Percentiles rank a stretch among this genome's conserved stretches.
Conservation (phyloP, 2,113 vertebrate species). For the Lota lota region DNA sequence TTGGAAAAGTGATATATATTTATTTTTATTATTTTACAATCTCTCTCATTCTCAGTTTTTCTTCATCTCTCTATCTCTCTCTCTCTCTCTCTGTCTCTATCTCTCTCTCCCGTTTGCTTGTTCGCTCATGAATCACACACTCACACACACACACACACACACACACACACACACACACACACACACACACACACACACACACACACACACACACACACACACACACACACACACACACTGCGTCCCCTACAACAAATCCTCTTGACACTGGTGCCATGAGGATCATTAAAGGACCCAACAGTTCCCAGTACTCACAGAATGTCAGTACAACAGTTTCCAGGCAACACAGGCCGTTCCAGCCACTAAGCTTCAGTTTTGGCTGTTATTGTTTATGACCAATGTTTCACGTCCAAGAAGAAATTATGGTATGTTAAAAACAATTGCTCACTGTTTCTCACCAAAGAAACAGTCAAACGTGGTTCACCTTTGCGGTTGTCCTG, state of each 20-base stretch:
- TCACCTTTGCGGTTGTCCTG: background rate
- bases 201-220: background rate
- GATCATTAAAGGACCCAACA: constrained; percentile 8
- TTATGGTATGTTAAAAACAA: background rate
- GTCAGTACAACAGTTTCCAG: background rate
- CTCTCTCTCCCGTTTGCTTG: background rate
- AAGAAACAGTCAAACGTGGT: background rate
- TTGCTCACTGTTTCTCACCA: background rate
- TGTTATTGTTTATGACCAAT: background rate
- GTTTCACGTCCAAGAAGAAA: background rate
- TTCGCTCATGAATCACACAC: background rate
- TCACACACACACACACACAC: background rate
- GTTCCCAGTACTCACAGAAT: constrained; percentile 11
- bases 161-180: background rate
- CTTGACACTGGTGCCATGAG: constrained; percentile 4
- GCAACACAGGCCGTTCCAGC: background rate
- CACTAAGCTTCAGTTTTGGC: background rate
- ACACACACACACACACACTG: background rate
- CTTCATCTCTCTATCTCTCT: no score
- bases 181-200: constrained; percentile 4
- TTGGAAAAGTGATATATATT: no score
- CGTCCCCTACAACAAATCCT: background rate
- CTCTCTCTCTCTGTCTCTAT: background rate
- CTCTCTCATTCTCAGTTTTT: no score
- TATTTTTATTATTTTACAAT: no score